Evolutionary conservation across 2,113 vertebrate genomes (phyloP).

Genomic region (Dendrocopos noguchii): DNA sequence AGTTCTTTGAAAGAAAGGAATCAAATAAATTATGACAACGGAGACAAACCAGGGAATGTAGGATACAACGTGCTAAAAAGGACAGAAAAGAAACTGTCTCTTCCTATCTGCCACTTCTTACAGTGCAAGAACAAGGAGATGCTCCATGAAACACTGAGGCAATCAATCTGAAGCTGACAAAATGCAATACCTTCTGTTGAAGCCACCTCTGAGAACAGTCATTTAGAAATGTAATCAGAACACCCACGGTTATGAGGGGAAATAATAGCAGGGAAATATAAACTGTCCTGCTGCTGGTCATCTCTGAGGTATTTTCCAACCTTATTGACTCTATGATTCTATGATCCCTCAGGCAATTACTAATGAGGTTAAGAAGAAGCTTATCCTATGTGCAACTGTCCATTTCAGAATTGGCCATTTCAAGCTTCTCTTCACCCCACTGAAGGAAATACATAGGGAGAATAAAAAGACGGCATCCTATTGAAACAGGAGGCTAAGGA

Average conservation of each 20-base stretch:
- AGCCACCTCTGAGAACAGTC: slow-evolving; percentile 11
- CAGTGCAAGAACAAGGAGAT: not conserved
- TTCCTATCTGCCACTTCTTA: not conserved
- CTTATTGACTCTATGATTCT: too few species aligned
- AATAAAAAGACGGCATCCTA: not conserved
- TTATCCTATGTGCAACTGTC: not conserved
- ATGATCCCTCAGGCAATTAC: not conserved
- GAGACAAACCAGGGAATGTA: not conserved
- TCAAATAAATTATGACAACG: not conserved
- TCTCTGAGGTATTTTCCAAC: not conserved
- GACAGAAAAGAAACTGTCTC: not conserved
- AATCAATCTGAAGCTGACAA: slow-evolving; percentile 5
- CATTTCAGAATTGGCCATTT: slow-evolving; percentile 18
- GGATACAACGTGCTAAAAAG: not conserved
- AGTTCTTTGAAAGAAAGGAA: not conserved
- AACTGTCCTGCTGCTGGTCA: not conserved
- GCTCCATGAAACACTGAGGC: not conserved
- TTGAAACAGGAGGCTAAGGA: not conserved
- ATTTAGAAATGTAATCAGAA: slow-evolving; percentile 27
- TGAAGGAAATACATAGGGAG: accelerated
- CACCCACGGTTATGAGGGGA: not conserved
- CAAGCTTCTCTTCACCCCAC: not conserved
- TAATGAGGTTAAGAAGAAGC: slow-evolving; percentile 5
- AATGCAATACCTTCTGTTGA: not conserved
- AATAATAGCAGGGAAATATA: slow-evolving; percentile 24